Evolutionary conservation across 1,140 invertebrate genomes (phyloP).

Genomic region (Drosophila teissieri): DNA sequence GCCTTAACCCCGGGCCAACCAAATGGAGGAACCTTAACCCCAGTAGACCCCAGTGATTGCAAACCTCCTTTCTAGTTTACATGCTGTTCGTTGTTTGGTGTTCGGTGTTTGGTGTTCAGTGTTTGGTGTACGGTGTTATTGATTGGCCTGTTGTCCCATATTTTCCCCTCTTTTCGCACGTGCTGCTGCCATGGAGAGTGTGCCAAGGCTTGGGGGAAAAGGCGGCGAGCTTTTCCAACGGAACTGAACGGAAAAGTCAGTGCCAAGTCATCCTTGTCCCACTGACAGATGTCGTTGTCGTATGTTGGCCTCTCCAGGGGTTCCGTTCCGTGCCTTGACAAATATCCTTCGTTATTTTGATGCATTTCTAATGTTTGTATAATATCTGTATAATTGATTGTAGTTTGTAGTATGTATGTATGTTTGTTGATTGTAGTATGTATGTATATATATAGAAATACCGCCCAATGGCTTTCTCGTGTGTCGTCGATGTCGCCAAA

Average conservation of each 20-base stretch:
- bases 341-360: constrained; percentile 80
- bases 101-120: constrained; percentile 4
- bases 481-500: constrained; percentile 69
- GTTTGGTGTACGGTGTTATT: constrained; percentile 23
- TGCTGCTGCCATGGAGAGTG: constrained; percentile 27
- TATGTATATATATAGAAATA: too few relatives aligned
- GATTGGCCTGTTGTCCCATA: constrained; percentile 22
- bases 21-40: constrained; percentile 25
- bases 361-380: constrained; percentile 81
- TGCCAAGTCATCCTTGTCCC: constrained; percentile 36
- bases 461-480: constrained; percentile 9
- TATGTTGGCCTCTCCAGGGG: constrained; percentile 4
- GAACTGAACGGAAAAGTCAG: not conserved
- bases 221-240: not conserved
- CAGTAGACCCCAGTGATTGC: not conserved
- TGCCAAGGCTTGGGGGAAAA: constrained; percentile 33
- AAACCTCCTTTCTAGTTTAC: not conserved
- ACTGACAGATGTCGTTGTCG: constrained; percentile 15
- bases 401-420: constrained; percentile 49
- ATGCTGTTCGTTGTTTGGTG: constrained; percentile 14
- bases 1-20: constrained; percentile 14
- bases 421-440: too few relatives aligned
- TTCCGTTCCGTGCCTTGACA: constrained; percentile 55
- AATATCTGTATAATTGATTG: constrained; percentile 75
- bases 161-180: constrained; percentile 8